Evolutionary conservation across 2,888 invertebrate genomes (phyloP).

Genomic region (Smittia aterrima): DNA sequence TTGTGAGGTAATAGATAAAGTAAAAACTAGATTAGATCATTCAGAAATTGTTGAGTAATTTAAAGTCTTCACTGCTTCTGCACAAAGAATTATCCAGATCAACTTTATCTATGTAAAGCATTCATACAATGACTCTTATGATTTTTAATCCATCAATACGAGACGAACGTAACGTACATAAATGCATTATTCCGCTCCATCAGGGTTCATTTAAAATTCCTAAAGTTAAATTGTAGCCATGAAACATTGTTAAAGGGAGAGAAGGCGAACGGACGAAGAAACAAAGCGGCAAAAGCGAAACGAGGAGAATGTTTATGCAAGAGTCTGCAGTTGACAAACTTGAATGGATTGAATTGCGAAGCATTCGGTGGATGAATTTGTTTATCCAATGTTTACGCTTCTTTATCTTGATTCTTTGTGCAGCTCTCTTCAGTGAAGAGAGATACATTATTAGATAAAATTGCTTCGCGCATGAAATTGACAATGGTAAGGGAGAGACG

Average conservation of each 20-base stretch:
- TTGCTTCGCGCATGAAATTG: background rate
- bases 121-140: conserved; percentile 1
- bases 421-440: background rate
- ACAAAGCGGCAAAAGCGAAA: background rate
- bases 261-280: background rate
- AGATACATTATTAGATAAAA: conserved; percentile 1
- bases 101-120: background rate
- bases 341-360: background rate
- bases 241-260: background rate
- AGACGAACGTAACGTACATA: background rate
- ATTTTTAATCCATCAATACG: conserved; percentile 8
- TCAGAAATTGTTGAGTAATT: too few species aligned
- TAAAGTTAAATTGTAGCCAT: background rate
- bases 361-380: background rate
- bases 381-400: background rate
- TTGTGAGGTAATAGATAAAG: background rate
- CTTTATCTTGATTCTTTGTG: background rate
- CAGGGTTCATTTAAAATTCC: conserved; percentile 7
- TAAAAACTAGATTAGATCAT: too few species aligned
- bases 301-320: background rate
- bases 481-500: background rate
- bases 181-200: conserved; percentile 16
- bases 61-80: too few species aligned
- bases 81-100: too few species aligned
- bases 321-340: background rate